Percentiles rank a stretch among this genome's conserved stretches.
phyloP scores from a whole-genome alignment of 2,113 vertebrate genomes.

The Rutilus rutilus region DNA sequence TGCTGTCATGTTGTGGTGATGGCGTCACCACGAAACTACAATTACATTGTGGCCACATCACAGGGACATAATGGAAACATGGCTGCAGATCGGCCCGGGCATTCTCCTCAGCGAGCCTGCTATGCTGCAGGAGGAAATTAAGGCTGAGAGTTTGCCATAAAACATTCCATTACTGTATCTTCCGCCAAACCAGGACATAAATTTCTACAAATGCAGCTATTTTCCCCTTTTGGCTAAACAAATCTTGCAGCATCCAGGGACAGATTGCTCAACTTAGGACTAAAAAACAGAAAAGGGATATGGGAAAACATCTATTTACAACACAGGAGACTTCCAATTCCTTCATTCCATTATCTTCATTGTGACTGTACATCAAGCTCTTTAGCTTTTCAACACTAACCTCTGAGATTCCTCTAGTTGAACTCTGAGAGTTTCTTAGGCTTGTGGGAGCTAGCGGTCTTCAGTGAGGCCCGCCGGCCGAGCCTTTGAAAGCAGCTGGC shows the following conservation, averaged over 20 bases:
- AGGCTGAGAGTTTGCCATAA: conserved; percentile 66
- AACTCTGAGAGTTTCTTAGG: conserved; percentile 43
- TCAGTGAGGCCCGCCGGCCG: conserved; percentile 20
- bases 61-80: conserved; percentile 52
- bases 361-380: conserved; percentile 45
- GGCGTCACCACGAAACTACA: conserved; percentile 51
- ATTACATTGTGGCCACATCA: conserved; percentile 56
- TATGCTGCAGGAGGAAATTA: conserved; percentile 59
- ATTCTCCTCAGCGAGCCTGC: conserved; percentile 41
- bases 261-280: conserved; percentile 26
- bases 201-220: conserved; percentile 66
- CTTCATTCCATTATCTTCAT: conserved; percentile 42
- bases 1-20: conserved; percentile 48
- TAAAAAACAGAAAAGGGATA: not conserved
- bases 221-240: conserved; percentile 56
- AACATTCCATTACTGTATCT: conserved; percentile 63
- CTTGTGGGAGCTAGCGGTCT: conserved; percentile 24
- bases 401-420: conserved; percentile 48
- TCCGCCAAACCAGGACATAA: conserved; percentile 62
- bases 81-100: conserved; percentile 28
- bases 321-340: conserved; percentile 28
- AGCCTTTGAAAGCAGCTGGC: conserved; percentile 69
- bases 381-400: conserved; percentile 52
- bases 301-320: conserved; percentile 43
- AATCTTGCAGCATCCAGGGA: conserved; percentile 39